Conservation (phyloP, 2,797 vertebrate species). For the Selene dorsalis region DNA sequence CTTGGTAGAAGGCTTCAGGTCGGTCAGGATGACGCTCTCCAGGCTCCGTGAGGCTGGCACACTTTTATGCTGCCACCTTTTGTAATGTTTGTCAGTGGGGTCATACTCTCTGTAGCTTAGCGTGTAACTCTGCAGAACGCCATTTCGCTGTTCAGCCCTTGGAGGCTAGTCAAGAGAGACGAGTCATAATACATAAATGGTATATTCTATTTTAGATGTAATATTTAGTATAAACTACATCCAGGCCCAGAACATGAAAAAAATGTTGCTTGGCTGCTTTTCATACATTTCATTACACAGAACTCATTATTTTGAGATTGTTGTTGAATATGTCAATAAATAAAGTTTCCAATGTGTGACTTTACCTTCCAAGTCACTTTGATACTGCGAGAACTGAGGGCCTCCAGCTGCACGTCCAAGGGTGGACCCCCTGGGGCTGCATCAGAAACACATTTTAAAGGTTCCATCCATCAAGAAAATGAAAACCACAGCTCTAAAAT, state of each 20-base stretch:
- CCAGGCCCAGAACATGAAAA: background rate
- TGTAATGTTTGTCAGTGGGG: background rate
- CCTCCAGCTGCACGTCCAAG: constrained; percentile 63
- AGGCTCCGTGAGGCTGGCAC: constrained; percentile 27
- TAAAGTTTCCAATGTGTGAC: background rate
- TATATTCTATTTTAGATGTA: no score
- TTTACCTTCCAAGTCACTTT: constrained; percentile 77
- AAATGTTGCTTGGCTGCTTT: background rate
- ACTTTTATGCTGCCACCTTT: constrained; percentile 51
- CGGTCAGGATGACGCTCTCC: constrained; percentile 46
- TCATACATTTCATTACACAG: no score
- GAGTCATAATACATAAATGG: no score
- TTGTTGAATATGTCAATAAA: background rate
- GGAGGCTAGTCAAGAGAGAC: constrained; percentile 65
- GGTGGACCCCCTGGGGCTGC: constrained; percentile 77
- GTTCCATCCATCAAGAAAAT: background rate
- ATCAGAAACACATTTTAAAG: constrained; percentile 14
- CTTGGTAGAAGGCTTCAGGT: constrained; percentile 71
- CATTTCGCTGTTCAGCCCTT: constrained; percentile 61
- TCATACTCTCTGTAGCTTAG: constrained; percentile 72
- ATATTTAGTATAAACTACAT: background rate
- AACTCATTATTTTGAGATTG: background rate
- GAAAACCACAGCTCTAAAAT: background rate
- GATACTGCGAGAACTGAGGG: constrained; percentile 62
- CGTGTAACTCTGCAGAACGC: constrained; percentile 67